Percentiles rank a stretch among this genome's conserved stretches.
phyloP scores from a whole-genome alignment of 2,797 vertebrate genomes.

The Lateolabrax maculatus region DNA sequence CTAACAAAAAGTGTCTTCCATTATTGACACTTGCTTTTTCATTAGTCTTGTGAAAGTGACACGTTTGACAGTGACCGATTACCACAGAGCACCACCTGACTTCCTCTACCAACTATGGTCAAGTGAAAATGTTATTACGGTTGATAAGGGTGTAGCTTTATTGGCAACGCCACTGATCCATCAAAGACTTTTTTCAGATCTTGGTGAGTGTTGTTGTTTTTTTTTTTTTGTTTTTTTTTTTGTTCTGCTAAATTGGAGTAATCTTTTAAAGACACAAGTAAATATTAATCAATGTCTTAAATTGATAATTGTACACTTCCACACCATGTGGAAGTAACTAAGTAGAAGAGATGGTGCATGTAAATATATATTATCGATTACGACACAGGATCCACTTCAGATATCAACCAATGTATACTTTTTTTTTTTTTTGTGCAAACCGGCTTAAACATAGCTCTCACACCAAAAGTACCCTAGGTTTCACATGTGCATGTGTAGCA shows the following conservation, averaged over 20 bases:
- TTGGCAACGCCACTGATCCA: too few relatives aligned
- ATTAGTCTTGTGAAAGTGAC: not conserved
- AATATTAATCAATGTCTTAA: not conserved
- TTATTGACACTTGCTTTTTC: slow-evolving; percentile 5
- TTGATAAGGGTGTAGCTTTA: not conserved
- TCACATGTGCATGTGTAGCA: slow-evolving; percentile 7
- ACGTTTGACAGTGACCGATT: not conserved
- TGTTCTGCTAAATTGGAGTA: not conserved
- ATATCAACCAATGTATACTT: not conserved
- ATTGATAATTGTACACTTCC: not conserved
- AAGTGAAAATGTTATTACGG: not conserved
- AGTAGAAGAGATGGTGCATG: not conserved
- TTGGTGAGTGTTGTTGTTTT: not conserved
- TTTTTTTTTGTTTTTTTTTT: too few relatives aligned
- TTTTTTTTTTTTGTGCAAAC: not conserved
- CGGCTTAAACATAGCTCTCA: not conserved
- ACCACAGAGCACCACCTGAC: not conserved
- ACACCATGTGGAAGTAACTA: not conserved
- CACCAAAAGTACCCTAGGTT: not conserved
- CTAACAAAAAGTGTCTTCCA: not conserved
- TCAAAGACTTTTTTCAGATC: not conserved
- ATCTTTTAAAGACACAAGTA: not conserved
- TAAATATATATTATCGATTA: not conserved
- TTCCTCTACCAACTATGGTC: not conserved
- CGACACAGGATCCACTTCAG: not conserved